Conservation (phyloP, 1,140 invertebrate genomes). For the Aphelinus atriplicis region DNA sequence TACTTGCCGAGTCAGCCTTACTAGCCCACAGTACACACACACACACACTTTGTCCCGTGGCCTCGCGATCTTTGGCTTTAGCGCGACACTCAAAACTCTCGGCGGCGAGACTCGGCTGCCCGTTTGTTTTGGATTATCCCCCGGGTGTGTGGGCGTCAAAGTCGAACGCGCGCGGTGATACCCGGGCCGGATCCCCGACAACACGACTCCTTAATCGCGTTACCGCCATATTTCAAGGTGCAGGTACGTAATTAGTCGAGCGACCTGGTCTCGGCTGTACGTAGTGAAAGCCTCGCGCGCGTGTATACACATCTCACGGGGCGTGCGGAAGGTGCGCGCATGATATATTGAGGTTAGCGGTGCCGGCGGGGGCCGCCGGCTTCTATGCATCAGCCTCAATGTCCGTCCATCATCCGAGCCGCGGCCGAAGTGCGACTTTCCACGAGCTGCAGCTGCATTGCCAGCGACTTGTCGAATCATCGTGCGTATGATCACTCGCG, state of each 20-base stretch:
- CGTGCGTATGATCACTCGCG: no score
- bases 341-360: slow-evolving; percentile 15
- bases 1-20: no score
- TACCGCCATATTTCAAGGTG: slow-evolving; percentile 43
- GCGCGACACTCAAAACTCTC: no score
- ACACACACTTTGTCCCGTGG: no score
- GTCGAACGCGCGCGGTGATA: slow-evolving; percentile 34
- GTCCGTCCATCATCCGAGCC: no score
- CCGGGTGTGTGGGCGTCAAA: neutral
- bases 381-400: no score
- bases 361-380: no score
- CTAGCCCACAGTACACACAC: no score
- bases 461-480: no score
- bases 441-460: neutral
- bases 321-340: neutral
- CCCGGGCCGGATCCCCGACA: slow-evolving; percentile 39
- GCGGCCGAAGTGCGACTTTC: no score
- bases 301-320: neutral
- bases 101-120: neutral
- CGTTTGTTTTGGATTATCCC: slow-evolving; percentile 52
- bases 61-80: no score
- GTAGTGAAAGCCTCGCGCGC: neutral
- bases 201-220: slow-evolving; percentile 44
- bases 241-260: slow-evolving; percentile 44
- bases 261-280: neutral